phyloP scores from a whole-genome alignment of 2,888 invertebrate genomes.

The Andrena trimmerana region DNA sequence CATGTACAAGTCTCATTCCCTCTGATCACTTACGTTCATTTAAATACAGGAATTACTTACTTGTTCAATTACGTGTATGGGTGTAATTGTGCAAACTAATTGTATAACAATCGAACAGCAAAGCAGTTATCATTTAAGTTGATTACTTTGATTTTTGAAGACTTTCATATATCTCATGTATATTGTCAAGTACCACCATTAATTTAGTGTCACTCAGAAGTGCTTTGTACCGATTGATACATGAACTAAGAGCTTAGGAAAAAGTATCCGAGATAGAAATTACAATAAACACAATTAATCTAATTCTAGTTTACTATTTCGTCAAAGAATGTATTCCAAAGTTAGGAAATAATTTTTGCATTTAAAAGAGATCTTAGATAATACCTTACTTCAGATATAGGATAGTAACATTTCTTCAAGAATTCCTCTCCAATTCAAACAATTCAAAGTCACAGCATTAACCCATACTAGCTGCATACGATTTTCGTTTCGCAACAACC shows the following conservation, averaged over 20 bases:
- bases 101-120: constrained; percentile 1
- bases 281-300: neutral
- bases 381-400: neutral
- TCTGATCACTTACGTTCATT: constrained; percentile 29
- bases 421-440: neutral
- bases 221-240: neutral
- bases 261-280: neutral
- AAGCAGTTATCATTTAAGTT: neutral
- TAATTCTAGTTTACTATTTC: neutral
- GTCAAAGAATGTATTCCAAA: neutral
- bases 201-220: too few relatives aligned
- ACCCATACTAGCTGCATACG: neutral
- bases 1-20: constrained; percentile 13
- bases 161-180: neutral
- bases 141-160: neutral
- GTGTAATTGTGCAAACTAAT: neutral
- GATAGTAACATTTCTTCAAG: neutral
- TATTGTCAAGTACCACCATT: too few relatives aligned
- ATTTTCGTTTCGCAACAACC: neutral
- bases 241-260: neutral
- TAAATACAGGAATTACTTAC: constrained; percentile 27
- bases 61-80: constrained; percentile 19
- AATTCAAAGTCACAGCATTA: too few relatives aligned
- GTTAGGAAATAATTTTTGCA: neutral
- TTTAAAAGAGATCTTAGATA: neutral